Conservation (phyloP, 2,113 vertebrate species). For the Xiphorhynchus elegans region DNA sequence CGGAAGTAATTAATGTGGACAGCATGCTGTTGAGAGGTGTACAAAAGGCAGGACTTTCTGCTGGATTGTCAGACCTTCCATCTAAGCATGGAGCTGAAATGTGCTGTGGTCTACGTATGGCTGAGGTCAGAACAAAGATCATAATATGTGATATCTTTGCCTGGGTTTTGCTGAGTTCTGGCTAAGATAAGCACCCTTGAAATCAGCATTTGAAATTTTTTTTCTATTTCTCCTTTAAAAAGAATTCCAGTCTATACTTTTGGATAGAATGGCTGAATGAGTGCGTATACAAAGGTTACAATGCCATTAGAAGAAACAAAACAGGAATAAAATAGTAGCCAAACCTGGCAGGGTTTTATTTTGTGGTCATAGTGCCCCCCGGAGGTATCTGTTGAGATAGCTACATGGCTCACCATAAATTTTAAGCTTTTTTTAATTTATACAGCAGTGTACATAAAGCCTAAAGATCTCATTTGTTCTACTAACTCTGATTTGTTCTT, state of each 20-base stretch:
- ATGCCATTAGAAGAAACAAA: not conserved
- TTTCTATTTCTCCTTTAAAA: not conserved
- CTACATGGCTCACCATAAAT: rapidly evolving
- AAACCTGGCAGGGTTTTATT: not conserved
- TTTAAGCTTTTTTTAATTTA: not conserved
- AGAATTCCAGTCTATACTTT: too few species aligned
- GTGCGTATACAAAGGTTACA: not conserved
- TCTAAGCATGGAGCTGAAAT: not conserved
- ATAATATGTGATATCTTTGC: not conserved
- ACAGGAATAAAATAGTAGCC: rapidly evolving
- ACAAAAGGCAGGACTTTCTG: not conserved
- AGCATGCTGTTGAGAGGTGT: not conserved
- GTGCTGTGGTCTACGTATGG: not conserved
- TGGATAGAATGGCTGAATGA: not conserved
- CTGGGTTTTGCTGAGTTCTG: not conserved
- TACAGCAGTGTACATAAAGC: rapidly evolving
- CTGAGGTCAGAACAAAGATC: not conserved
- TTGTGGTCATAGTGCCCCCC: constrained; percentile 52
- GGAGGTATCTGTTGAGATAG: not conserved
- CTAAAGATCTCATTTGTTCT: not conserved
- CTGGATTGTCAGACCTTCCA: not conserved
- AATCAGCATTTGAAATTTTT: not conserved
- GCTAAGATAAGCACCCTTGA: not conserved
- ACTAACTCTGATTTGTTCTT: not conserved
- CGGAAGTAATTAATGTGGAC: not conserved